Base-by-base conservation (phyloP, 1,140 invertebrate species). In the Leptopilina clavipes region DNA sequence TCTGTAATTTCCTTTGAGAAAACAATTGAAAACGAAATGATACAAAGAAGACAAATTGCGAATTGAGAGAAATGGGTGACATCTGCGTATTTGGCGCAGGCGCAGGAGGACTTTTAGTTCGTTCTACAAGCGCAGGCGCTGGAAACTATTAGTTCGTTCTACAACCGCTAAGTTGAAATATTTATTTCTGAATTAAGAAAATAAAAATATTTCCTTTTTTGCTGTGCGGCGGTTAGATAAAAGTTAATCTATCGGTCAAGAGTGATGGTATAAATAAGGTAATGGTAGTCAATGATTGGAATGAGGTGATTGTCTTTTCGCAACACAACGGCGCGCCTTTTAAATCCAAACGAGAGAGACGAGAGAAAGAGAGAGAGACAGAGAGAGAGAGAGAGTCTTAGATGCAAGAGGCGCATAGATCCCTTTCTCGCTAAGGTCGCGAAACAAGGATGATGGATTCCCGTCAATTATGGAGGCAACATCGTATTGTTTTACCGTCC, bases 401-500 rank as follows among this genome's bases (percentile, higher is more conserved):
- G 56, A n/a, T n/a, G n/a, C n/a, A 5, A 5, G 25, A 22, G 11
- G 59, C 22, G 19, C 59, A 65, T 65, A 65, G 59, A 65, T 65
- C 59, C 12, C 22, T 40, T 8, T 40, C 9, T 65, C 7, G 22
- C 59, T 65, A 31, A 75, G 73, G 52, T 84, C 80, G 83, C 81
- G 84, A 88, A 89, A 86, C 82, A 80, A 83, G 85, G 85, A 90
- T 90, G 89, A 90, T 89, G 87, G 88, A 90, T 90, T 86, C 89
- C 89, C 89, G 88, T 90, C 89, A 90, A 90, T 90, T 90, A 90
- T 88, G 83, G 87, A 87, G 82, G 87, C 86, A 90, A 89, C 88
- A 90, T 90, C 86, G 89, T 89, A 90, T 89, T 90, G 89, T 90
- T 90, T 90, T 89, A 89, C 85, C 87, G 85, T 87, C 86, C 76